phyloP scores from a whole-genome alignment of 2,888 invertebrate species.

The Nomada fucata region DNA sequence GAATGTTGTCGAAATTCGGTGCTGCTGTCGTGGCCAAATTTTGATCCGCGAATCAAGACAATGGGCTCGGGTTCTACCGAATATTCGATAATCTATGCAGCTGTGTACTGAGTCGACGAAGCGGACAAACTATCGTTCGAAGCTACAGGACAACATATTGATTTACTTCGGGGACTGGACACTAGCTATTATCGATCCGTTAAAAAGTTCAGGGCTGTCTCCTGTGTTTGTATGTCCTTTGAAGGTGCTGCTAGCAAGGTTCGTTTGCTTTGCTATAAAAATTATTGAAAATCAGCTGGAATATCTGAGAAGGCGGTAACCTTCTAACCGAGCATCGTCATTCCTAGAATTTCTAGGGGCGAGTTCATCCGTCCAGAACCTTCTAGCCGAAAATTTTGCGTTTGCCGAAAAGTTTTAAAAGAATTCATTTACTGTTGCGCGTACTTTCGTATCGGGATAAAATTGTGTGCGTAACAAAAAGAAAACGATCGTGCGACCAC shows the following conservation, averaged over 20 bases:
- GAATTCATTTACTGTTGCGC: too few relatives aligned
- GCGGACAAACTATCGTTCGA: slow-evolving; percentile 66
- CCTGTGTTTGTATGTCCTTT: slow-evolving; percentile 58
- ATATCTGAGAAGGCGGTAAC: not conserved
- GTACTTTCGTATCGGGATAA: too few relatives aligned
- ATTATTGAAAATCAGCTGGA: not conserved
- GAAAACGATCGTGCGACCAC: too few relatives aligned
- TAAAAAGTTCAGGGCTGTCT: slow-evolving; percentile 82
- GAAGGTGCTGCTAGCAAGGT: slow-evolving; percentile 17
- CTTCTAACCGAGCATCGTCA: too few relatives aligned
- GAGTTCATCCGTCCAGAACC: not conserved
- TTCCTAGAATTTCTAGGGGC: not conserved
- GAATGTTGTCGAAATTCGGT: not conserved
- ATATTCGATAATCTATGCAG: slow-evolving; percentile 49
- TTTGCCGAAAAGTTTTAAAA: too few relatives aligned
- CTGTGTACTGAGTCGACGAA: slow-evolving; percentile 55
- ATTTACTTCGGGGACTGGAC: slow-evolving; percentile 77
- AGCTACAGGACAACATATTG: slow-evolving; percentile 80
- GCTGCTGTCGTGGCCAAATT: not conserved
- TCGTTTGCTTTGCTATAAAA: not conserved
- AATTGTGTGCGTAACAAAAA: too few relatives aligned
- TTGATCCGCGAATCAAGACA: slow-evolving; percentile 9
- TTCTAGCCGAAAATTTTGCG: not conserved
- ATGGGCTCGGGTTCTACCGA: slow-evolving; percentile 17
- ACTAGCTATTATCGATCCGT: slow-evolving; percentile 79